phyloP scores from a whole-genome alignment of 2,113 vertebrate genomes.

The Chamaetylas fuelleborni region DNA sequence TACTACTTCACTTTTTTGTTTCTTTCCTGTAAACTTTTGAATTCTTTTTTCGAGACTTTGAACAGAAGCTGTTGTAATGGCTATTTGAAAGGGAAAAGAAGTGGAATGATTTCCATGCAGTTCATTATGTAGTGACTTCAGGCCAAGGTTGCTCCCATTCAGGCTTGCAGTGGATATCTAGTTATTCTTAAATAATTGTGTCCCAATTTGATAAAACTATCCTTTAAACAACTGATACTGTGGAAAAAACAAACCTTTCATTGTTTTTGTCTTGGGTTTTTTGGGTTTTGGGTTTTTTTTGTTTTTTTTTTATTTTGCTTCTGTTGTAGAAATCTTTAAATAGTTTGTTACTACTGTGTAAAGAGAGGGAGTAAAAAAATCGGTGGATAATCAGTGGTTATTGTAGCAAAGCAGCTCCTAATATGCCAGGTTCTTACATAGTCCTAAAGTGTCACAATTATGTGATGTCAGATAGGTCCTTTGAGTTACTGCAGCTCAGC shows the following conservation, averaged over 20 bases:
- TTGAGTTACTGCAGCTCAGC: not conserved
- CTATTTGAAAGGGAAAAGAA: not conserved
- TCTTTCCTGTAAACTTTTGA: not conserved
- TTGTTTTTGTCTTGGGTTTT: not conserved
- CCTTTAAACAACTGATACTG: not conserved
- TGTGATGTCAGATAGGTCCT: not conserved
- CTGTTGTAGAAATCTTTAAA: not conserved
- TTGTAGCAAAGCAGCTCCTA: not conserved
- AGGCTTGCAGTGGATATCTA: not conserved
- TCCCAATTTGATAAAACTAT: not conserved
- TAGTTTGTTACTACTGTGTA: not conserved
- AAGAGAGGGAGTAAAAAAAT: not conserved
- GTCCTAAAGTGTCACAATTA: not conserved
- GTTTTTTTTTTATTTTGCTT: not conserved
- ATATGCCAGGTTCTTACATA: not conserved
- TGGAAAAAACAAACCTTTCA: not conserved
- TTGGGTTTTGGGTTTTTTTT: no score
- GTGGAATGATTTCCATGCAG: not conserved
- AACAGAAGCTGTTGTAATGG: not conserved
- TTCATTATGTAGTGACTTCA: not conserved
- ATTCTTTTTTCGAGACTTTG: not conserved
- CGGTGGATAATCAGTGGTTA: not conserved
- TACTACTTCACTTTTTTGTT: not conserved
- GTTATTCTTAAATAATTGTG: not conserved
- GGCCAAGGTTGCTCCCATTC: not conserved